Percentiles rank a stretch among this genome's conserved stretches.
These are phyloP conservation scores for Gnathochromis pfefferi DNA, from an alignment of 2,113 vertebrate species.

Conservation along the genomic window DNA sequence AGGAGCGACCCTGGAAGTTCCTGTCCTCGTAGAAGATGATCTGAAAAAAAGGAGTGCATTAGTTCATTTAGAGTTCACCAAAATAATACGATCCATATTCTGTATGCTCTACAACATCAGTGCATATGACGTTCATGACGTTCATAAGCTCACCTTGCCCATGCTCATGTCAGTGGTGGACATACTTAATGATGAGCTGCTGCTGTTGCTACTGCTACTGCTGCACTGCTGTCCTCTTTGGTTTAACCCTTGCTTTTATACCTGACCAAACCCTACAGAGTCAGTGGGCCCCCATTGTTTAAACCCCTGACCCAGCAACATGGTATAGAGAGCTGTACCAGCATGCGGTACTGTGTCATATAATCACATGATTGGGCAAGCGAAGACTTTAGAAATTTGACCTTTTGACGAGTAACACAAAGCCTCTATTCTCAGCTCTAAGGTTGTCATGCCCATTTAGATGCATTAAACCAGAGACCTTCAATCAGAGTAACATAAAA, in stretches of 20 bases:
- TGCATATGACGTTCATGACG: neutral
- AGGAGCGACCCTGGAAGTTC: constrained; percentile 63
- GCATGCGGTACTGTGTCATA: neutral
- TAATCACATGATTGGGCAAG: constrained; percentile 14
- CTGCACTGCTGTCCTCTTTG: constrained; percentile 50
- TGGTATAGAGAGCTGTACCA: constrained; percentile 24
- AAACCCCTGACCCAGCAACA: constrained; percentile 65
- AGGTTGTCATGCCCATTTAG: neutral
- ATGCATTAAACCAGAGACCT: neutral
- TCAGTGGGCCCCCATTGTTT: constrained; percentile 56
- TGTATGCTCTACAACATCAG: neutral
- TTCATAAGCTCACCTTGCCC: constrained; percentile 54
- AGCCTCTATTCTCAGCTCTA: neutral
- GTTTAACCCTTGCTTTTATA: constrained; percentile 61
- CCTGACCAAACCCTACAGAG: constrained; percentile 6
- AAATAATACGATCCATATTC: neutral
- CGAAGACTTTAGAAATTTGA: constrained; percentile 38
- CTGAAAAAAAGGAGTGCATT: constrained; percentile 3
- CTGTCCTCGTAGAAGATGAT: constrained; percentile 61
- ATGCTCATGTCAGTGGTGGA: constrained; percentile 65
- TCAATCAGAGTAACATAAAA: neutral
- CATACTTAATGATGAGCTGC: constrained; percentile 51
- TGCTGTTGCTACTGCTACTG: constrained; percentile 38
- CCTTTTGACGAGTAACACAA: constrained; percentile 4
- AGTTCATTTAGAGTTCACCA: neutral